Base-by-base conservation (phyloP, 2,113 vertebrate genomes). In the Nipponia nippon region DNA sequence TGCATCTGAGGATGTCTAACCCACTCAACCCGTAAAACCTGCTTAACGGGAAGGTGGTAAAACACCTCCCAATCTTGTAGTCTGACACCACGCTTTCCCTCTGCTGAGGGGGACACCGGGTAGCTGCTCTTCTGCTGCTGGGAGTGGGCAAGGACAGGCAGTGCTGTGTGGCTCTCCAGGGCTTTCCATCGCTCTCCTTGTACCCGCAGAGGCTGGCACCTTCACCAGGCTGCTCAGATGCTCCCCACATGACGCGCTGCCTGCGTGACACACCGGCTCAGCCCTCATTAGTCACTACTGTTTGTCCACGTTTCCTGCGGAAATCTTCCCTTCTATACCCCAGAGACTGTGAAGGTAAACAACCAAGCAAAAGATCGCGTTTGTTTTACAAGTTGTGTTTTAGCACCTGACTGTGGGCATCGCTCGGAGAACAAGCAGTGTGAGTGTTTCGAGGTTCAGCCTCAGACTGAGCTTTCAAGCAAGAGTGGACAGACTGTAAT, bases 21-120 rank as follows among this genome's bases (percentile, higher is more conserved):
- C 83, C 92, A 73, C 72, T 91, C 92, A 97, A 87, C 87, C 72
- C 13, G 49, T 10, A 84, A 93, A 95, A 92, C 65, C 66, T 59
- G 76, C 30, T 71, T 22, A 84, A 88, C 5, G 3, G 93, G 87
- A 66, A 75, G 19, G 25, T 14, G 4, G n/a, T 22, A 47, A 66
- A 87, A 91, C 27, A 56, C 62, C 40, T 78, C 38, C 16, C 36
- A 30, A 0, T 18, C 56, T 25, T 40, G 10, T 6, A 77, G 87
- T 11, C 49, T 72, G 65, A 91, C 50, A 70, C 34, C 53, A 52
- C 11, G 10, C 16, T 70, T 69, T 42, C 6, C 47, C 5, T 10
- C 13, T 90, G 29, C 59, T 9, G 20, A 86, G 42, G 7, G 23
- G 55, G 13, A 65, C 29, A 75, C 30, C 10, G 1, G 0, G 19